Conservation (phyloP, 1,140 invertebrate genomes). For the Cyclargus thomasi region DNA sequence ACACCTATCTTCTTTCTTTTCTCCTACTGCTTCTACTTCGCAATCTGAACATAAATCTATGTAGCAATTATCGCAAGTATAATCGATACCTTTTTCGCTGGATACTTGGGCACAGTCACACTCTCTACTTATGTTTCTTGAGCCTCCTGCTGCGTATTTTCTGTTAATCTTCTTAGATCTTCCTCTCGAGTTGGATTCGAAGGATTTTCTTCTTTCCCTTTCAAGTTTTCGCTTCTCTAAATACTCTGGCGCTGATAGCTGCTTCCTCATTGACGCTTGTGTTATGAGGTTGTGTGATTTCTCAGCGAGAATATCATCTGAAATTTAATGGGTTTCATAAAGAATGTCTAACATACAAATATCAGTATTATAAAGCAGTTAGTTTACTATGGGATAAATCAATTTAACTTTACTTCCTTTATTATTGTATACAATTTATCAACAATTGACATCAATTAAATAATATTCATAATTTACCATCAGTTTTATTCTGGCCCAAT, state of each 20-base stretch:
- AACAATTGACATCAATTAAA: too few relatives aligned
- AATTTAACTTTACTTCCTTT: too few relatives aligned
- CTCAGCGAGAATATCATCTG: slow-evolving; percentile 71
- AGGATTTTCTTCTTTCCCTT: slow-evolving; percentile 80
- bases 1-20: slow-evolving; percentile 52
- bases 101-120: slow-evolving; percentile 62
- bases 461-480: slow-evolving; percentile 70
- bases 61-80: slow-evolving; percentile 65
- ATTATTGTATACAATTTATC: too few relatives aligned
- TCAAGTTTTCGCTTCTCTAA: slow-evolving; percentile 86
- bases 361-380: slow-evolving; percentile 1
- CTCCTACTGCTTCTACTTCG: slow-evolving; percentile 48
- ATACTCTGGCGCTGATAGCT: slow-evolving; percentile 92
- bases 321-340: slow-evolving; percentile 29
- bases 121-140: slow-evolving; percentile 47
- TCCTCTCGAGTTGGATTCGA: slow-evolving; percentile 78
- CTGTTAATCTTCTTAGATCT: slow-evolving; percentile 71
- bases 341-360: neutral
- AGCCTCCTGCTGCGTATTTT: slow-evolving; percentile 48
- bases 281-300: slow-evolving; percentile 72
- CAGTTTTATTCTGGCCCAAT: slow-evolving; percentile 86
- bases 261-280: slow-evolving; percentile 79
- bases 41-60: slow-evolving; percentile 64
- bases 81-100: slow-evolving; percentile 60
- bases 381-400: too few relatives aligned